Evolutionary conservation across 1,140 invertebrate species (phyloP).

Genomic region (Zaprionus camerounensis): DNA sequence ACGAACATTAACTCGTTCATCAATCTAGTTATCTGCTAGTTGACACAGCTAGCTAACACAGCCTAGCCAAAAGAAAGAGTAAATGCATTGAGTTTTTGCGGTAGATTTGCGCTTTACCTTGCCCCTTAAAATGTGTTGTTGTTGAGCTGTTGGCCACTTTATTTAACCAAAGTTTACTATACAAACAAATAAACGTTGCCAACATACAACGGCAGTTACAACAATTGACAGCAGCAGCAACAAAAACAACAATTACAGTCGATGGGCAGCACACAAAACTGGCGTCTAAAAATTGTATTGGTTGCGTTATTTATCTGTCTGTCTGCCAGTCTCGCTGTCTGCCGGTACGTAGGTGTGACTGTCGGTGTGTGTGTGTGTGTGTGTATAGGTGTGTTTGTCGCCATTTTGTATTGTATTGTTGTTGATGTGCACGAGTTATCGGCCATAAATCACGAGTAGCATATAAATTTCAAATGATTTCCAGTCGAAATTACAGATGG

Average conservation of each 20-base stretch:
- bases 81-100: conserved; percentile 49
- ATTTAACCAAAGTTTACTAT: conserved; percentile 82
- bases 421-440: conserved; percentile 13
- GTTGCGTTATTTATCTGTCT: conserved; percentile 30
- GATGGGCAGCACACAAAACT: conserved; percentile 28
- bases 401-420: conserved; percentile 40
- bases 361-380: background rate
- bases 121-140: conserved; percentile 51
- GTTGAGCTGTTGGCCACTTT: conserved; percentile 80
- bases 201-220: conserved; percentile 22
- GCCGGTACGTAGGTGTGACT: conserved; percentile 4
- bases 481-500: conserved; percentile 44
- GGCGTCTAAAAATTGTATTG: conserved; percentile 38
- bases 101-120: conserved; percentile 63
- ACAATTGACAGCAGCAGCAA: conserved; percentile 23
- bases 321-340: conserved; percentile 5
- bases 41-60: background rate
- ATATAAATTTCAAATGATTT: conserved; percentile 52
- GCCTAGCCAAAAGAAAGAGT: background rate
- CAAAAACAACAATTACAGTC: conserved; percentile 18
- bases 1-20: no score
- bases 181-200: conserved; percentile 79
- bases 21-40: no score
- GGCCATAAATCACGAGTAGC: conserved; percentile 44
- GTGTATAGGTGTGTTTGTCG: conserved; percentile 28